A percentile compares a stretch with the other conserved stretches of the same genome.
Evolutionary conservation across 2,113 vertebrate genomes (phyloP).

Genomic region (Cervus canadensis): DNA sequence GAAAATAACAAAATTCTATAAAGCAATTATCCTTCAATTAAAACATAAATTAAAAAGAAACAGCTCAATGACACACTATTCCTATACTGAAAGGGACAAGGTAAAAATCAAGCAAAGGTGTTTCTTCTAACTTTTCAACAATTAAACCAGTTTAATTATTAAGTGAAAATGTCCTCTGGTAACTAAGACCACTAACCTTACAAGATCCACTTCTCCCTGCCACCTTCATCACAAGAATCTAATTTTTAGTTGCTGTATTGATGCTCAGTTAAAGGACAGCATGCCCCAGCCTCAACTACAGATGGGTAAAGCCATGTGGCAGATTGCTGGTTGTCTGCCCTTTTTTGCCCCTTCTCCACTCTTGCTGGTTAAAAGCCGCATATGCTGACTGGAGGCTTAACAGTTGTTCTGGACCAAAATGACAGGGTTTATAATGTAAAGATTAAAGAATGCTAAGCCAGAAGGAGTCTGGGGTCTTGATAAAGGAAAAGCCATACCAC

Average conservation of each 20-base stretch:
- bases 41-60: neutral
- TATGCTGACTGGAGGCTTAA: neutral
- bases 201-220: neutral
- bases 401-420: neutral
- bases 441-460: neutral
- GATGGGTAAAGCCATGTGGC: neutral
- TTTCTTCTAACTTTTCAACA: neutral
- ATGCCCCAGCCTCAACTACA: neutral
- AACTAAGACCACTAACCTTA: neutral
- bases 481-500: neutral
- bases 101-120: constrained; percentile 9
- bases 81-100: neutral
- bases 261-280: neutral
- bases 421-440: neutral
- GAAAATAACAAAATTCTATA: neutral
- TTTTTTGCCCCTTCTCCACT: neutral
- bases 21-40: neutral
- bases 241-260: neutral
- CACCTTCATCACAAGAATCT: neutral
- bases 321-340: neutral
- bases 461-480: neutral
- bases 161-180: neutral
- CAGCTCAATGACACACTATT: neutral
- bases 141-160: neutral
- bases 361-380: neutral